Evolutionary conservation across 1,140 invertebrate genomes (phyloP).

Genomic region (Scaptomyza graminum): DNA sequence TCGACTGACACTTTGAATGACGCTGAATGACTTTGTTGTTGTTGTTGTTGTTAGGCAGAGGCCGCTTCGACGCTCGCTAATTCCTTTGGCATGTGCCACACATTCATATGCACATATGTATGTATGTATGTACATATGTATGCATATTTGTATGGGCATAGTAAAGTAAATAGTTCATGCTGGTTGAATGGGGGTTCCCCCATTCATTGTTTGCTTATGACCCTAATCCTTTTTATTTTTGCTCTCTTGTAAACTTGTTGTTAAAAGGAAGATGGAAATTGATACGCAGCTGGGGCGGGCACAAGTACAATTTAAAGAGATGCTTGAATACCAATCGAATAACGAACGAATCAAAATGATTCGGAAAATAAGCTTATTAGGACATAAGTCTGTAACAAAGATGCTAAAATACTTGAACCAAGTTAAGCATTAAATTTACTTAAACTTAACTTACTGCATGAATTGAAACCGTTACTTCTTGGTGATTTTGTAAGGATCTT

Average conservation of each 20-base stretch:
- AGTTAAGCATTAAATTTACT: no score
- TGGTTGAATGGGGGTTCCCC: constrained; percentile 17
- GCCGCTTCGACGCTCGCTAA: constrained; percentile 39
- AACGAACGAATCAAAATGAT: background rate
- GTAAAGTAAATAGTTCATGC: constrained; percentile 3
- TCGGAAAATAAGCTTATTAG: constrained; percentile 7
- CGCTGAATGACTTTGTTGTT: constrained; percentile 29
- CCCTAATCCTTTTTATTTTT: constrained; percentile 2
- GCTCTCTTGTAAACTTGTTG: no score
- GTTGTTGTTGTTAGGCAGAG: constrained; percentile 5
- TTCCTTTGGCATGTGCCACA: constrained; percentile 55
- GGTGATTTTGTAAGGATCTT: no score
- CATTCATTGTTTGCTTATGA: background rate
- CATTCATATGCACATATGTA: background rate
- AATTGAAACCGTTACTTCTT: no score
- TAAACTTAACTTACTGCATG: no score
- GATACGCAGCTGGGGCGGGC: background rate
- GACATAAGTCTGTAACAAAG: background rate
- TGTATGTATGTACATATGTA: background rate
- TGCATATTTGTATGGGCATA: background rate
- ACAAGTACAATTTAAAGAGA: background rate
- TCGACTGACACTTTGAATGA: constrained; percentile 20
- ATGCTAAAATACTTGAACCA: no score
- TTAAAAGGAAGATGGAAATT: constrained; percentile 2
- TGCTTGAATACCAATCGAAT: constrained; percentile 4